Conservation (phyloP, 2,797 vertebrate species). For the Erethizon dorsatum region DNA sequence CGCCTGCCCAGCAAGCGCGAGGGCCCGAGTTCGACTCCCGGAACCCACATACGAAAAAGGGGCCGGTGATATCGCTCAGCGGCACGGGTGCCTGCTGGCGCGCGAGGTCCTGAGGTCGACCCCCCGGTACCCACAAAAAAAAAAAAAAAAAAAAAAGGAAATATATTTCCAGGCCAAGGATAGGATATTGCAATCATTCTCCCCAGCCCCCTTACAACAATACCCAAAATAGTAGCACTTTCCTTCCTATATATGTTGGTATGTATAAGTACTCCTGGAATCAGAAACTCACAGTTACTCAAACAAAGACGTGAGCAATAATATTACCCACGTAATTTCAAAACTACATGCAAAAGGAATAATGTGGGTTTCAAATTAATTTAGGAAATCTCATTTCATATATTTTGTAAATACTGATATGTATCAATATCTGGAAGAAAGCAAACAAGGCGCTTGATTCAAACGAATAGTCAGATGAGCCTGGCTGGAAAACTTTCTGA, state of each 20-base stretch:
- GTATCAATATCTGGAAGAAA: background rate
- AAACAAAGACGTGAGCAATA: background rate
- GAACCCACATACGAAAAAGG: no score
- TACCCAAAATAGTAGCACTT: background rate
- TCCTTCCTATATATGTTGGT: background rate
- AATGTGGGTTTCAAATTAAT: constrained; percentile 70
- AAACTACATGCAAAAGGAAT: constrained; percentile 53
- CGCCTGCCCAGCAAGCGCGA: no score
- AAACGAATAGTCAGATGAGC: background rate
- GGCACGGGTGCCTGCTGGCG: no score
- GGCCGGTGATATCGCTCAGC: no score
- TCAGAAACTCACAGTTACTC: background rate
- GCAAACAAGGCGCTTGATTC: constrained; percentile 17
- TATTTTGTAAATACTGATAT: background rate
- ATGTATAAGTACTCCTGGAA: background rate
- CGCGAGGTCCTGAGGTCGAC: no score
- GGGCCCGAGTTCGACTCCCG: no score
- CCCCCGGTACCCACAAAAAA: no score
- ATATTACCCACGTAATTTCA: background rate
- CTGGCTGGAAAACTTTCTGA: constrained; percentile 31
- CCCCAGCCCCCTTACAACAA: background rate
- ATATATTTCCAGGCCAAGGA: constrained; percentile 39
- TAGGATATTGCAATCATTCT: background rate
- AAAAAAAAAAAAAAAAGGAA: no score
- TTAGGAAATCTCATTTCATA: constrained; percentile 40